Percentiles rank a stretch among this genome's conserved stretches.
These are phyloP conservation scores for Myotis pilosus DNA, from an alignment of 2,797 vertebrate genomes.

Conservation along the genomic window DNA sequence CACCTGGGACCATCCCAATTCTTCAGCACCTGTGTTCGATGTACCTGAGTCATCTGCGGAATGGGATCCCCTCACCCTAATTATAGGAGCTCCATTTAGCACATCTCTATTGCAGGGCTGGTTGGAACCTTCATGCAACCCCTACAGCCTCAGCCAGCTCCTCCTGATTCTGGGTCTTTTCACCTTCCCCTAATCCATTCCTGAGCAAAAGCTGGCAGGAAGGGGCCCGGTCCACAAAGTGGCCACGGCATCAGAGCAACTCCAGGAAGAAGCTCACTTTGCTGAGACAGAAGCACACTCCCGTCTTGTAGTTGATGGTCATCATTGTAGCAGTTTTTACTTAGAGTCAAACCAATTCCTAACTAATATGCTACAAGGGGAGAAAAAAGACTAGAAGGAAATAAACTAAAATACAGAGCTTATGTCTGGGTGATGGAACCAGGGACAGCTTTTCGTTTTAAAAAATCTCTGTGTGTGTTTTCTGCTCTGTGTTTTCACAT, in stretches of 20 bases:
- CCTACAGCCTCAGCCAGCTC: neutral
- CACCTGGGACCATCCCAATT: fast-evolving
- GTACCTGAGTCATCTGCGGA: fast-evolving
- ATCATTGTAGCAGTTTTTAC: neutral
- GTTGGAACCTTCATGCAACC: neutral
- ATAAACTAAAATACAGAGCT: neutral
- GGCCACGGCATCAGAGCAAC: neutral
- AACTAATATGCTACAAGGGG: neutral
- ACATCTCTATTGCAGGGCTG: neutral
- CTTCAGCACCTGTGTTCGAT: neutral
- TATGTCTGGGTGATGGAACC: neutral
- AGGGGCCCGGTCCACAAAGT: fast-evolving
- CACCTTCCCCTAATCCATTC: too few relatives aligned
- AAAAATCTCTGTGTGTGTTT: neutral
- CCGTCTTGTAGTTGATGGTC: neutral
- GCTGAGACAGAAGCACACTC: fast-evolving
- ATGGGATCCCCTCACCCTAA: fast-evolving
- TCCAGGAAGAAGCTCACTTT: neutral
- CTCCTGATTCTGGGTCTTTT: neutral
- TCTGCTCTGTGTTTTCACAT: neutral
- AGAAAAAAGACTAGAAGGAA: neutral
- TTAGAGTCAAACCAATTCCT: neutral
- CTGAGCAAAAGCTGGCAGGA: neutral
- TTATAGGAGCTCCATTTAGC: too few relatives aligned
- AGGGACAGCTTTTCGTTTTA: neutral